Evolutionary conservation across 2,113 vertebrate species (phyloP).

Genomic region (Actinemys pallida): DNA sequence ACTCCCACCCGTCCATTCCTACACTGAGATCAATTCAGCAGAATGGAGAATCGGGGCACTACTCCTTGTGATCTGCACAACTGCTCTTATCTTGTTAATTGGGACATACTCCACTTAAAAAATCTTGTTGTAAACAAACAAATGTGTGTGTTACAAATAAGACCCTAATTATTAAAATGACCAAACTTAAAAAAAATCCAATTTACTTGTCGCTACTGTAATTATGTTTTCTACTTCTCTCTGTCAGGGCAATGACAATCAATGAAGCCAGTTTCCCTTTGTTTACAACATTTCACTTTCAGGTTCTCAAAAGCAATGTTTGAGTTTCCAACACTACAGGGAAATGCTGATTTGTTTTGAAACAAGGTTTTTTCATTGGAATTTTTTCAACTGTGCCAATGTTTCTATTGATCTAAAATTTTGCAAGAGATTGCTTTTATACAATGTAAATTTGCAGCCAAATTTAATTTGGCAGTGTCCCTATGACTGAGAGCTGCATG

Average conservation of each 20-base stretch:
- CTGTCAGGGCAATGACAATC: neutral
- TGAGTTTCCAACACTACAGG: neutral
- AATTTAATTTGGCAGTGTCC: neutral
- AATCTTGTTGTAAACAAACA: neutral
- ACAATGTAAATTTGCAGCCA: neutral
- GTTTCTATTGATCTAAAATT: neutral
- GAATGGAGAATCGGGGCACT: neutral
- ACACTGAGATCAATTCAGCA: neutral
- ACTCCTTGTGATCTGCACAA: fast-evolving
- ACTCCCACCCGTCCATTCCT: neutral
- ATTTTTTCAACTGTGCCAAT: neutral
- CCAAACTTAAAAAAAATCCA: neutral
- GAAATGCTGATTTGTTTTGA: neutral
- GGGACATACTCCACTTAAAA: neutral
- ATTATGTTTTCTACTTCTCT: constrained; percentile 4
- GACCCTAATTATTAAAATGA: constrained; percentile 13
- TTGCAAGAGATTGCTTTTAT: neutral
- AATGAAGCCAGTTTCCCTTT: constrained; percentile 5
- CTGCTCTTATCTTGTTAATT: neutral
- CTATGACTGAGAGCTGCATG: neutral
- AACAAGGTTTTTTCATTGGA: neutral
- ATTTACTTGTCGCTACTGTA: neutral
- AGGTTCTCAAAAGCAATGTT: neutral
- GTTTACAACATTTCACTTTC: neutral
- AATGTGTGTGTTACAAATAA: neutral